These are phyloP conservation scores for Arothron firmamentum DNA, from an alignment of 2,113 vertebrate genomes.

Conservation along the genomic window DNA sequence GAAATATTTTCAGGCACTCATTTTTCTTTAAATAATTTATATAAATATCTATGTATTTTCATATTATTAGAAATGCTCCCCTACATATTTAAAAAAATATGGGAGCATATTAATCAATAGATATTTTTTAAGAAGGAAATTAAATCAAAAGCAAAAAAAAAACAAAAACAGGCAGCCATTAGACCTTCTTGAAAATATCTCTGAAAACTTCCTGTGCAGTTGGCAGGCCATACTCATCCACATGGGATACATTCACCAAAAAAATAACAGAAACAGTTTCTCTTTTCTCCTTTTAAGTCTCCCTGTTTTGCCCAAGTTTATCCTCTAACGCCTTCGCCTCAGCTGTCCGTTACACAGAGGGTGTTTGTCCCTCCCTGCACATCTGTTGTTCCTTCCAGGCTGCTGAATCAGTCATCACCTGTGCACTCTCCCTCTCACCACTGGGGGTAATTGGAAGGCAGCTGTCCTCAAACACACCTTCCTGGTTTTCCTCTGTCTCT, in stretches of 20 bases:
- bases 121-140: no score
- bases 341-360: slow-evolving; percentile 19
- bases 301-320: no score
- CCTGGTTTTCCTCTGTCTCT: slow-evolving; percentile 1
- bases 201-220: slow-evolving; percentile 15
- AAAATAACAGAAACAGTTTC: no score
- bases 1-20: no score
- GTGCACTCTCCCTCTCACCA: slow-evolving; percentile 75
- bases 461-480: slow-evolving; percentile 44
- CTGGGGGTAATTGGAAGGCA: slow-evolving; percentile 53
- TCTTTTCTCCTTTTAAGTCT: no score
- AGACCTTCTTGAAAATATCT: slow-evolving; percentile 2
- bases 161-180: slow-evolving; percentile 17
- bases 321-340: not conserved
- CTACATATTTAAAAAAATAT: no score
- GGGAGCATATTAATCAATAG: no score
- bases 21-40: no score
- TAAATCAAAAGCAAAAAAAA: no score
- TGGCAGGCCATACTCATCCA: slow-evolving; percentile 17
- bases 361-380: not conserved
- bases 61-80: no score
- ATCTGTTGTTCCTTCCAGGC: slow-evolving; percentile 74
- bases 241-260: no score
- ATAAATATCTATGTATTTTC: no score
- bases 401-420: slow-evolving; percentile 89